These are phyloP conservation scores for Pachyramphus minor DNA, from an alignment of 2,113 vertebrate species.

Conservation along the genomic window DNA sequence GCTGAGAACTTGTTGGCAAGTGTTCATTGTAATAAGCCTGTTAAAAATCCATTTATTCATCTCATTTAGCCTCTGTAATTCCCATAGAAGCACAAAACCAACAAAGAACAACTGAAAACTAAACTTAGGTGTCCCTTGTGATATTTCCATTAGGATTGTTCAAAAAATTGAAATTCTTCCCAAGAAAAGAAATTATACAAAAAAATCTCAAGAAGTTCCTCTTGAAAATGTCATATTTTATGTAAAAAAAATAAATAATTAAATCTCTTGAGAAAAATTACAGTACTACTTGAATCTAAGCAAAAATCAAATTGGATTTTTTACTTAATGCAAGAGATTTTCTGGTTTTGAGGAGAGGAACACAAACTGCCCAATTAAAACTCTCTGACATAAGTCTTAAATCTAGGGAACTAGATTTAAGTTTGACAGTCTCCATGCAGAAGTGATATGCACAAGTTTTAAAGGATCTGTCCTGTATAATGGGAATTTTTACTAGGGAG, in stretches of 20 bases:
- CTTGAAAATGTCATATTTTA: not conserved
- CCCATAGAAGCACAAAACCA: not conserved
- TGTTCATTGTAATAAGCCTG: not conserved
- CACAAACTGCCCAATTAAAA: not conserved
- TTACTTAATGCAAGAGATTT: not conserved
- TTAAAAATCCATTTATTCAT: slow-evolving; percentile 39
- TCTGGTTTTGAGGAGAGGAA: not conserved
- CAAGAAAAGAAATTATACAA: not conserved
- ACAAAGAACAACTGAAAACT: not conserved
- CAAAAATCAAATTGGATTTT: not conserved
- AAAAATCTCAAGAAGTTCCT: not conserved
- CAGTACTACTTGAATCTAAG: not conserved
- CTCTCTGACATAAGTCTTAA: not conserved
- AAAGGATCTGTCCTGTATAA: not conserved
- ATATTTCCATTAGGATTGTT: not conserved
- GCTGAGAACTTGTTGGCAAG: slow-evolving; percentile 1
- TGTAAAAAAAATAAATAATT: not conserved
- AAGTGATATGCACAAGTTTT: not conserved
- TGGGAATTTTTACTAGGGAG: not conserved
- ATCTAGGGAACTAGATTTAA: not conserved
- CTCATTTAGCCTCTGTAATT: not conserved
- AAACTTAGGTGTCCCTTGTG: not conserved
- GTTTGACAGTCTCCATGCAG: not conserved
- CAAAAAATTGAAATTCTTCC: not conserved
- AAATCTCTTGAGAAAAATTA: not conserved